Evolutionary conservation across 2,113 vertebrate species (phyloP), one percentile per base, ranked within the genome.

Genomic region (Corydoras maculifer): DNA sequence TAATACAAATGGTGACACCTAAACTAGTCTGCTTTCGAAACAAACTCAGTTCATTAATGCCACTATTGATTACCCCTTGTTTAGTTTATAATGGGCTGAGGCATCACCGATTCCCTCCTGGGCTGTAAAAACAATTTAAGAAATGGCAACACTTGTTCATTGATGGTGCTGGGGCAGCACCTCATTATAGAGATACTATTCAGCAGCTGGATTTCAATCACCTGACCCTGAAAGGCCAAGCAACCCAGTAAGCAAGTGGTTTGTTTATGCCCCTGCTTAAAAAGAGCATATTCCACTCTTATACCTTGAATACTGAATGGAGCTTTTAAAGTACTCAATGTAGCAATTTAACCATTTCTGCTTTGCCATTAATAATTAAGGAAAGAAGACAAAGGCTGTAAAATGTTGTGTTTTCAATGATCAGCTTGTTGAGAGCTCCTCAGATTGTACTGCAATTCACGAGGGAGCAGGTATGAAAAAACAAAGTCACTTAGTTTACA

Each of bases 281-380:
- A 78, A 70, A 76, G 85, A 72, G 77, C 80, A 79, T 82, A 84
- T 87, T 83, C 84, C 84, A 82, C 76, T 71, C 78, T 78, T 80
- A 84, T 78, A 81, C 76, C 77, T 79, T 77, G 77, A 82, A 83
- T 82, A 85, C 85, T 80, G 84, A 86, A 87, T 79, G 75, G 82
- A 79, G 81, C 79, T 84, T 74, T n/a, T 68, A 66, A 70, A 65
- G 65, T 69, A 49, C 50, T 62, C 18, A 70, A 70, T 73, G 29
- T 62, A 70, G 70, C 77, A 77, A 70, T 25, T 77, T 80, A 80
- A 75, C 77, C 76, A 79, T 75, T 68, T 62, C 35, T 65, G 62
- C 70, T 50, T 61, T 78, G 65, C 81, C 79, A 75, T 75, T 61
- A 83, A 75, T 75, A 80, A 82, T 81, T 75, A 83, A 83, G 49